Evolutionary conservation across 2,113 vertebrate species (phyloP), one percentile per base, ranked within the genome.

Genomic region (Lycaon pictus): DNA sequence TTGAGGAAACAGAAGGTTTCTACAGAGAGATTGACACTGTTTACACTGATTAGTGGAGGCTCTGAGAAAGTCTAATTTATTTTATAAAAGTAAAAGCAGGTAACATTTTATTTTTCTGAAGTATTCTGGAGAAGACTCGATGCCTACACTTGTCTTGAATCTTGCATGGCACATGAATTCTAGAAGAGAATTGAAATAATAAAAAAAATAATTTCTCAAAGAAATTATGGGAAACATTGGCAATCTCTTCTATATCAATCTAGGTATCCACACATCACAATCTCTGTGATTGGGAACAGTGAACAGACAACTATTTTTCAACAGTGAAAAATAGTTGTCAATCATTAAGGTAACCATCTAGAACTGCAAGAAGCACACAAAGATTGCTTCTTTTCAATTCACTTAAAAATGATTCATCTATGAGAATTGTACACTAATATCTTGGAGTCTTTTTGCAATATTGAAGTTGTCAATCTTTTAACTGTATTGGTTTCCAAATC

Each of bases 101-200:
- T 63, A n/a, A 27, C n/a, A 60, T 96, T 81, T 90, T 85, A 9
- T 80, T 93, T 65, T 60, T n/a, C 32, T 94, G 60, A 12, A 15
- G 2, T 2, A 3, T 79, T 83, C 60, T 92, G 48, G 56, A 92
- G 77, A 76, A n/a, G 23, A 62, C 58, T 90, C 22, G 67, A 37
- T 74, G 2, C 56, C 7, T 71, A 35, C 3, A 25, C 7, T 85
- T 87, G 69, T 32, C 92, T 87, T 77, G 2, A 15, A 53, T 82
- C 29, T 82, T 86, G 53, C 0, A 19, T 84, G 27, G 3, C 11
- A 72, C 27, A 20, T 16, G 35, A 88, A 92, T 12, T 16, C 55
- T 35, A 85, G 55, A 86, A 20, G 5, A 82, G 0, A 19, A 55
- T 0, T 58, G 51, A 32, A 90, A 63, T 29, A 94, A 43, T 25